Evolutionary conservation across 2,113 vertebrate genomes (phyloP), one percentile per base, ranked within the genome.

Genomic region (Oncorhynchus mykiss): DNA sequence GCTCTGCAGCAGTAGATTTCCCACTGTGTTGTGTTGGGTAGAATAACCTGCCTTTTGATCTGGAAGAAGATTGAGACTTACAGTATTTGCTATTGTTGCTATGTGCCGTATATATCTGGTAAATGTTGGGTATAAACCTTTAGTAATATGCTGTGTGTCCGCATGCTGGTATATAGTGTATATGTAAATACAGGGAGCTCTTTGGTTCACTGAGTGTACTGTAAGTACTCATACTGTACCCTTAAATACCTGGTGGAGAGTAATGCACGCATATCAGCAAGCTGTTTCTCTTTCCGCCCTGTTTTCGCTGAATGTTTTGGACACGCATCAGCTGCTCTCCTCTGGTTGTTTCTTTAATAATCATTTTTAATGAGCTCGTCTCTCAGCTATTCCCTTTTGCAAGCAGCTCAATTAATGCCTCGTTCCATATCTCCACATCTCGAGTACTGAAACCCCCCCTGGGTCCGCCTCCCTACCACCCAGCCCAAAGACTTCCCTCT

Each of bases 311-410:
- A 86, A 59, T 81, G 81, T 81, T 78, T 11, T 84, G 78, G 83
- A 80, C 72, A 82, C 65, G 87, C 83, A 79, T 82, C 83, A 84
- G 59, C 71, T 69, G 67, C 14, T 45, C 59, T 75, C 60, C 24
- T 27, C 85, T 86, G 82, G 88, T 91, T 91, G 69, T 92, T 93
- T 89, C 92, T 92, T 92, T 93, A 92, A 92, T 93, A 93, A 93
- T 93, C 89, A 88, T 87, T 94, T 94, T 93, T 93, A 93, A 94
- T 93, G 92, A 93, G 92, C 91, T 89, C 91, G 88, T 91, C 82
- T 90, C 65, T 78, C 59, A 80, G 86, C 29, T 84, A 85, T 85
- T 85, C 86, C 88, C 87, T 88, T 83, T 68, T 85, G 86, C 84
- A 88, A 85, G 84, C 82, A 85, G 88, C 83, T 92, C 89, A 91